Evolutionary conservation across 2,797 vertebrate species (phyloP).

Genomic region (Neoniphon sammara): DNA sequence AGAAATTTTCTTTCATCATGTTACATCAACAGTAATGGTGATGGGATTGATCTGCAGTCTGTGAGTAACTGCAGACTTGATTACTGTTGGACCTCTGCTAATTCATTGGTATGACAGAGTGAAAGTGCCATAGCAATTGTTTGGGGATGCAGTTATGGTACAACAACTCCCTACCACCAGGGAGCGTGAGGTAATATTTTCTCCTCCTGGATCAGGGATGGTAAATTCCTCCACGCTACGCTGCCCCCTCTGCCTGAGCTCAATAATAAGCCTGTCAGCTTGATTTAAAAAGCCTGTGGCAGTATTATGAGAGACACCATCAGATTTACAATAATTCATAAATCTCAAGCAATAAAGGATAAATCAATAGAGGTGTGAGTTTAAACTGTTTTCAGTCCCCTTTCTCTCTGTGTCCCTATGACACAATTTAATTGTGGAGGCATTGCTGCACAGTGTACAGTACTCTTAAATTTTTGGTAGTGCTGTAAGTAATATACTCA

Average conservation of each 20-base stretch:
- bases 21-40: slow-evolving; percentile 8
- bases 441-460: slow-evolving; percentile 48
- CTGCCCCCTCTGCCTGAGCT: slow-evolving; percentile 57
- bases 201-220: slow-evolving; percentile 67
- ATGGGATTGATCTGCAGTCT: slow-evolving; percentile 40
- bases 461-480: slow-evolving; percentile 49
- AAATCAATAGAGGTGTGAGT: slow-evolving; percentile 77
- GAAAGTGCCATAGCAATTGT: slow-evolving; percentile 48
- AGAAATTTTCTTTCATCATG: slow-evolving; percentile 12
- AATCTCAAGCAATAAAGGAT: slow-evolving; percentile 79
- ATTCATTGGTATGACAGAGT: slow-evolving; percentile 61
- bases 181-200: slow-evolving; percentile 67
- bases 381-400: slow-evolving; percentile 71
- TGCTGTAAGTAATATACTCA: slow-evolving; percentile 42
- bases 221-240: slow-evolving; percentile 65
- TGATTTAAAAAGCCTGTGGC: slow-evolving; percentile 81
- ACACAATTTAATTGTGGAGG: slow-evolving; percentile 66
- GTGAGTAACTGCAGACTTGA: slow-evolving; percentile 38
- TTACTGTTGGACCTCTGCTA: slow-evolving; percentile 46
- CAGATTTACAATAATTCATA: slow-evolving; percentile 83
- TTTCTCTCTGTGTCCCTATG: slow-evolving; percentile 58
- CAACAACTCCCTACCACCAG: slow-evolving; percentile 57
- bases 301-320: slow-evolving; percentile 79
- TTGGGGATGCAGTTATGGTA: slow-evolving; percentile 54
- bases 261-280: slow-evolving; percentile 82